phyloP scores from a whole-genome alignment of 2,888 invertebrate genomes.

The Coremacera marginata region DNA sequence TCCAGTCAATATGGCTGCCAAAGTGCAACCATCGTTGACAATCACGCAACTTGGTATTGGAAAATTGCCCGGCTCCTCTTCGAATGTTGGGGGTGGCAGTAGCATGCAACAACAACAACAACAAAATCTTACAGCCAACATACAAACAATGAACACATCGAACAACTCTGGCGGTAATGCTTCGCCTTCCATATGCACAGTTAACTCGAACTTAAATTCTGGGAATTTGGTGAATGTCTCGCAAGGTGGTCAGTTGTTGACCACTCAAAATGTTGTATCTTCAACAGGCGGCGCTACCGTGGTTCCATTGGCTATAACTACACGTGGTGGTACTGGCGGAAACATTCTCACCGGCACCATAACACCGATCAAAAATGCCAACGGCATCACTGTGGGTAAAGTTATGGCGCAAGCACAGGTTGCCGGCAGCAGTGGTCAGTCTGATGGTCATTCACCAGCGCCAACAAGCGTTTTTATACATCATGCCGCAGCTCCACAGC shows the following conservation, averaged over 20 bases:
- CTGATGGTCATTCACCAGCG: slow-evolving; percentile 29
- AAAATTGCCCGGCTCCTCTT: slow-evolving; percentile 57
- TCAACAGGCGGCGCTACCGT: slow-evolving; percentile 64
- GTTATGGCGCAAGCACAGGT: slow-evolving; percentile 62
- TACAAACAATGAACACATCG: slow-evolving; percentile 53
- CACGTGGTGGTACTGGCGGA: slow-evolving; percentile 55
- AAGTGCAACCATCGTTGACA: slow-evolving; percentile 68
- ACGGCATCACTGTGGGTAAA: slow-evolving; percentile 65
- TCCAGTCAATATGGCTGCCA: slow-evolving; percentile 66
- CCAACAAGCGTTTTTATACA: slow-evolving; percentile 62
- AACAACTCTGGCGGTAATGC: slow-evolving; percentile 37
- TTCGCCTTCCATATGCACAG: slow-evolving; percentile 45
- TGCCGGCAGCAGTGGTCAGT: slow-evolving; percentile 35
- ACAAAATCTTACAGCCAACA: slow-evolving; percentile 56
- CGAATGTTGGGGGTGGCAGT: slow-evolving; percentile 38
- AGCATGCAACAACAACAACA: slow-evolving; percentile 45
- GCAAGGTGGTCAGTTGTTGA: slow-evolving; percentile 48
- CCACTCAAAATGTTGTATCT: slow-evolving; percentile 41
- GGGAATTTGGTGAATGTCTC: slow-evolving; percentile 59
- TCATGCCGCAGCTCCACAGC: slow-evolving; percentile 50
- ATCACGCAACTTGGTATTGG: slow-evolving; percentile 67
- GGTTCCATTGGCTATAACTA: slow-evolving; percentile 64
- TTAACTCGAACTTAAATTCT: slow-evolving; percentile 47
- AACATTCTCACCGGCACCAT: slow-evolving; percentile 66
- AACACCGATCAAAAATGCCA: slow-evolving; percentile 65